Percentiles rank a stretch among this genome's conserved stretches.
phyloP scores from a whole-genome alignment of 2,888 invertebrate genomes.

The Geotrupes spiniger region DNA sequence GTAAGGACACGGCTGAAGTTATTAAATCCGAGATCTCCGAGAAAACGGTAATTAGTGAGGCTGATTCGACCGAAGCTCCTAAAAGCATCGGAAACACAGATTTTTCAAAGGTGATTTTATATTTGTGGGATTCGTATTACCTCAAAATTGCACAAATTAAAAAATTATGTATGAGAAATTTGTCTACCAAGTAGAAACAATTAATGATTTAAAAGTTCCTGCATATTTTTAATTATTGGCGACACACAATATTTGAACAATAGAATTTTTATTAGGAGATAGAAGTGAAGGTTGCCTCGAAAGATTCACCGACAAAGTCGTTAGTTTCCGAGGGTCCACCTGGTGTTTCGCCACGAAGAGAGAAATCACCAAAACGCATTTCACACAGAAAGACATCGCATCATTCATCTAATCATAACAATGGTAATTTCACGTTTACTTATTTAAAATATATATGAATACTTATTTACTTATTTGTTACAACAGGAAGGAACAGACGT shows the following conservation, averaged over 20 bases:
- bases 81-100: constrained; percentile 30
- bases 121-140: background rate
- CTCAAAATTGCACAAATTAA: background rate
- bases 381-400: constrained; percentile 9
- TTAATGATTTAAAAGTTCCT: too few species aligned
- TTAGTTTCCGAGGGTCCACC: constrained; percentile 42
- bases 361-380: constrained; percentile 35
- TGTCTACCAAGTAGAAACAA: too few species aligned
- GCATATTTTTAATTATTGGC: too few species aligned
- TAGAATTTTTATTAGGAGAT: constrained; percentile 24
- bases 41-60: constrained; percentile 49
- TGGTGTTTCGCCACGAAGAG: constrained; percentile 42
- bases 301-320: constrained; percentile 17
- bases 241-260: too few species aligned
- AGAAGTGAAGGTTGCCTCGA: constrained; percentile 20
- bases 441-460: background rate
- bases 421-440: constrained; percentile 4
- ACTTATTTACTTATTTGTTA: background rate
- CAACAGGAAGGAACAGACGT: constrained; percentile 10
- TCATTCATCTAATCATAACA: constrained; percentile 8
- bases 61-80: constrained; percentile 48
- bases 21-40: constrained; percentile 33
- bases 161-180: too few species aligned
- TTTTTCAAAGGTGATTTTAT: constrained; percentile 10
- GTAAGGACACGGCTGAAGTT: constrained; percentile 29